A percentile compares a stretch with the other conserved stretches of the same genome.
These are phyloP conservation scores for Micromesistius poutassou DNA, from an alignment of 2,797 vertebrate genomes.

Conservation along the genomic window DNA sequence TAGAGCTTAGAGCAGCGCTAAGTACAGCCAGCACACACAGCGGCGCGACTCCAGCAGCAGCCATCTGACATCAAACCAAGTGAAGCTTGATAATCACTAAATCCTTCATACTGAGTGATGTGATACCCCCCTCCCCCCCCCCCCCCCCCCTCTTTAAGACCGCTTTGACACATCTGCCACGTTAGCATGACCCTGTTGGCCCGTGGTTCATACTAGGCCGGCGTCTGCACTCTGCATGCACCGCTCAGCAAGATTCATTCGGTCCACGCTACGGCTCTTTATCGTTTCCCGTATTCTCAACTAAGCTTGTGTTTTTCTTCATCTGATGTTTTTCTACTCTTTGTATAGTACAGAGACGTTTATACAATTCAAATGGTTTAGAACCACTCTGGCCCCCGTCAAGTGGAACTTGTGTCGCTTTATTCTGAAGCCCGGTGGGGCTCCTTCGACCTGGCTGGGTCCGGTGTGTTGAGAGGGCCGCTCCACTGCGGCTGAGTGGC, in stretches of 20 bases:
- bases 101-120: conserved; percentile 52
- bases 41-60: conserved; percentile 24
- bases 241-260: background rate
- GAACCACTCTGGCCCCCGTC: background rate
- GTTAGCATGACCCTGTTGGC: background rate
- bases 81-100: conserved; percentile 43
- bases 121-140: conserved; percentile 33
- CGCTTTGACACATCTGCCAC: conserved; percentile 25
- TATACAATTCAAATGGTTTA: background rate
- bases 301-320: background rate
- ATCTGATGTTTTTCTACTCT: background rate
- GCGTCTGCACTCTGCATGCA: background rate
- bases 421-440: background rate
- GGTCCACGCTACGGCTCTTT: background rate
- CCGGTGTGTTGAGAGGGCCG: no score
- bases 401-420: background rate
- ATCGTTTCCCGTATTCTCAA: background rate
- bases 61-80: conserved; percentile 54
- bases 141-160: conserved; percentile 35
- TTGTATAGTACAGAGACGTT: background rate
- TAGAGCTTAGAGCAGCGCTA: conserved; percentile 56
- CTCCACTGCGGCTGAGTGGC: background rate
- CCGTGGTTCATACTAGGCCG: background rate
- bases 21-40: conserved; percentile 27
- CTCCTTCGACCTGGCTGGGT: background rate